phyloP scores from a whole-genome alignment of 2,113 vertebrate species.

The Heliornis fulica region DNA sequence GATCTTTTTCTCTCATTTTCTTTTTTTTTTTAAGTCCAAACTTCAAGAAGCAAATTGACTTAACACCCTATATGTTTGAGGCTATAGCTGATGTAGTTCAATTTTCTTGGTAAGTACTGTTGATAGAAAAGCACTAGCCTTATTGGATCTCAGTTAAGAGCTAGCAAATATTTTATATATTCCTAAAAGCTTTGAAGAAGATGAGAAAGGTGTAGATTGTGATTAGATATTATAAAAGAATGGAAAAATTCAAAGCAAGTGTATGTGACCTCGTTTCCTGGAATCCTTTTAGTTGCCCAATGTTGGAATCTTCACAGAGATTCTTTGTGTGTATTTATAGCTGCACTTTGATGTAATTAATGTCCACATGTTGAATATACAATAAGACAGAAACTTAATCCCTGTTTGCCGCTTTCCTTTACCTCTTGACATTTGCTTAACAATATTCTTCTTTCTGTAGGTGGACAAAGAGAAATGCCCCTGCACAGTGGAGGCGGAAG shows the following conservation, averaged over 20 bases:
- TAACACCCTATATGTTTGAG: neutral
- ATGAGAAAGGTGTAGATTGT: neutral
- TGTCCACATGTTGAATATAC: neutral
- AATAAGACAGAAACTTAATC: neutral
- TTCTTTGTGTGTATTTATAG: neutral
- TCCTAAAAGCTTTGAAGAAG: neutral
- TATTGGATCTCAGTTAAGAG: neutral
- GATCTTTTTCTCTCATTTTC: neutral
- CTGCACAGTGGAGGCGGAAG: conserved; percentile 93
- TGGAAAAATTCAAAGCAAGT: neutral
- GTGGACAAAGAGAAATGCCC: conserved; percentile 95
- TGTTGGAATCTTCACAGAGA: neutral
- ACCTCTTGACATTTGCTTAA: neutral
- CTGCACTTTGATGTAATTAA: neutral
- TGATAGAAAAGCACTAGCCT: neutral
- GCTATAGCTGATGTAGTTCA: neutral
- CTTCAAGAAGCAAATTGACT: neutral
- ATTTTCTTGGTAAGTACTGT: neutral
- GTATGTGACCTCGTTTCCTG: neutral
- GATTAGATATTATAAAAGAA: neutral
- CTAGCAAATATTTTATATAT: neutral
- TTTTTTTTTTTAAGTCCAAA: too few relatives aligned
- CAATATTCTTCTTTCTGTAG: conserved; percentile 62
- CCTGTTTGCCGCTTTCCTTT: neutral
- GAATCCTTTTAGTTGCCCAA: neutral